Base-by-base conservation (phyloP, 1,140 invertebrate genomes). In the Camponotus pennsylvanicus region DNA sequence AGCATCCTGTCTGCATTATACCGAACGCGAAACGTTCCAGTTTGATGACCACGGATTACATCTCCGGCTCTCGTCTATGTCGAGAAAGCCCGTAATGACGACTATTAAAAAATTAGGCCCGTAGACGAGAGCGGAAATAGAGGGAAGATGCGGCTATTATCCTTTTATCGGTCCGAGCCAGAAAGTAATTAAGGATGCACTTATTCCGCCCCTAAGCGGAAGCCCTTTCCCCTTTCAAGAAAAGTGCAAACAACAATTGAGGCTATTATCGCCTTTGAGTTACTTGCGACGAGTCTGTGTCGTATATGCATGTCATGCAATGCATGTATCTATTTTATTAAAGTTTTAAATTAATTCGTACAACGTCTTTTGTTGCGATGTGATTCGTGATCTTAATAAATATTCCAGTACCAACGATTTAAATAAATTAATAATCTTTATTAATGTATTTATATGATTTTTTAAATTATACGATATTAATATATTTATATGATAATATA, bases 171-270 rank as follows among this genome's bases (percentile, higher is more conserved):
- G 49, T 75, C 49, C 45, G 83, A 80, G 75, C 40, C 78, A 75
- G 42, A 55, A 45, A 34, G 61, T 82, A 89, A 89, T 89, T 89
- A 89, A 89, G 88, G 87, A 89, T 86, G 87, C 87, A 71, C 87
- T 80, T 88, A 80, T 89, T 86, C 88, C 87, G 83, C 63, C 76
- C 55, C 79, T 79, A 34, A 67, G 57, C 88, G 88, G 88, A 89
- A 89, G 61, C 59, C 66, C 73, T 80, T 86, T 70, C 87, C 88
- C 73, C 83, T 86, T 86, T 71, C 42, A n/a, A 61, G 71, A 85
- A 27, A 71, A 89, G 84, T 57, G 83, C 76, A 86, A 89, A 89
- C 87, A 85, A 76, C 63, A 61, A 57, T 18, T 40, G 63, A 32
- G 69, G 18, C 42, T 73, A 73, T 83, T 73, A 75, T 83, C 79